phyloP scores from a whole-genome alignment of 2,113 vertebrate species.

The Halichoeres trimaculatus region DNA sequence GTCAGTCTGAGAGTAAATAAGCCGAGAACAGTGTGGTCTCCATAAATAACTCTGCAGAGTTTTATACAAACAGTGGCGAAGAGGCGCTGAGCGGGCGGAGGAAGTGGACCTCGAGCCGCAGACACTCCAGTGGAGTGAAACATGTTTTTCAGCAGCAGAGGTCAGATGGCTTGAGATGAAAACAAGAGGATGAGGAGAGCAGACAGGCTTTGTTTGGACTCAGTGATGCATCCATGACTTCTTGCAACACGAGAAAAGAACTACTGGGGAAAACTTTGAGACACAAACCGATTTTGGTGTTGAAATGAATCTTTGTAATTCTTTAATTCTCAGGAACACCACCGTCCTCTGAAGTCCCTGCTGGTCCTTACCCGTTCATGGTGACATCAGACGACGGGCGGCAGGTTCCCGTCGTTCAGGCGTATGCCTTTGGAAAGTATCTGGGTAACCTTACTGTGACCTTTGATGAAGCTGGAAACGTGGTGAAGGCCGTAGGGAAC shows the following conservation, averaged over 20 bases:
- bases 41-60: slow-evolving; percentile 4
- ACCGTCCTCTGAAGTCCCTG: slow-evolving; percentile 87
- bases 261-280: too few species aligned
- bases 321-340: slow-evolving; percentile 76
- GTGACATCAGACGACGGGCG: slow-evolving; percentile 85
- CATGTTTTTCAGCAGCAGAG: background rate
- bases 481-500: slow-evolving; percentile 87
- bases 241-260: too few species aligned
- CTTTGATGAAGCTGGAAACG: slow-evolving; percentile 87
- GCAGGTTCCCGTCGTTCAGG: slow-evolving; percentile 92
- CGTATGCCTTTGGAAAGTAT: slow-evolving; percentile 95
- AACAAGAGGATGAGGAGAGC: too few species aligned
- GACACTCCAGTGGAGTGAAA: background rate
- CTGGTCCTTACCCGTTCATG: slow-evolving; percentile 87
- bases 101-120: slow-evolving; percentile 2
- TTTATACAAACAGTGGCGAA: too few species aligned
- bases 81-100: background rate
- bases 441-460: slow-evolving; percentile 89
- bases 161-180: too few species aligned
- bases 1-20: background rate
- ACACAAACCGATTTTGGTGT: too few species aligned
- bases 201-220: background rate
- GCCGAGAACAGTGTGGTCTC: background rate
- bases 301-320: too few species aligned
- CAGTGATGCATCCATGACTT: too few species aligned